These are phyloP conservation scores for Hippocampus comes DNA, from an alignment of 2,113 vertebrate genomes.

Conservation along the genomic window DNA sequence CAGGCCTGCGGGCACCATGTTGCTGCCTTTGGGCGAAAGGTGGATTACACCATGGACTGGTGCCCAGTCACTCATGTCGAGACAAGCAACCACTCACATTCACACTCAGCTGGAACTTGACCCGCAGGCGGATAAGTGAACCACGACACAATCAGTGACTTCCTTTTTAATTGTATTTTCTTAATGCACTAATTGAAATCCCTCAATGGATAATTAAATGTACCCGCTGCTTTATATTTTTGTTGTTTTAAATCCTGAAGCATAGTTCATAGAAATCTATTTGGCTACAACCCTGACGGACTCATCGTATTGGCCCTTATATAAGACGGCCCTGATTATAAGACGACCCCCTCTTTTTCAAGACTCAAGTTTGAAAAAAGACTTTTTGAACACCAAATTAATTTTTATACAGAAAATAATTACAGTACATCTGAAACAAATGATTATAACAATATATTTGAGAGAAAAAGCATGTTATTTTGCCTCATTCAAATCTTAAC, in stretches of 20 bases:
- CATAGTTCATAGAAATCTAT: neutral
- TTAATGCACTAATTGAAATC: conserved; percentile 7
- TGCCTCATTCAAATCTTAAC: no score
- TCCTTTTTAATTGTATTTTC: neutral
- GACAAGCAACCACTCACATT: no score
- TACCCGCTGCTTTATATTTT: neutral
- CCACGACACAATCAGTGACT: neutral
- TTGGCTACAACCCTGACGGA: conserved; percentile 37
- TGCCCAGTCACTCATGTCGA: neutral
- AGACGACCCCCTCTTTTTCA: no score
- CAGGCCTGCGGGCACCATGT: neutral
- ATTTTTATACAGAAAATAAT: no score
- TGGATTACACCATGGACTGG: neutral
- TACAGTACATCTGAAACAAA: no score
- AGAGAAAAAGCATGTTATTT: no score
- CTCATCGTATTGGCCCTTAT: neutral
- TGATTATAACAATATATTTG: no score
- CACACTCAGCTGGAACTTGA: neutral
- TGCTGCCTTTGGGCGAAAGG: no score
- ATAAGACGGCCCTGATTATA: no score
- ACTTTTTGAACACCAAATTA: no score
- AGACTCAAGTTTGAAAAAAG: no score
- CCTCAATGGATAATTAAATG: neutral
- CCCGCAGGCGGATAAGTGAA: neutral
- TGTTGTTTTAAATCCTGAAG: neutral